Evolutionary conservation across 1,140 invertebrate species (phyloP), one percentile per base, ranked within the genome.

Genomic region (Liolophura sinensis): DNA sequence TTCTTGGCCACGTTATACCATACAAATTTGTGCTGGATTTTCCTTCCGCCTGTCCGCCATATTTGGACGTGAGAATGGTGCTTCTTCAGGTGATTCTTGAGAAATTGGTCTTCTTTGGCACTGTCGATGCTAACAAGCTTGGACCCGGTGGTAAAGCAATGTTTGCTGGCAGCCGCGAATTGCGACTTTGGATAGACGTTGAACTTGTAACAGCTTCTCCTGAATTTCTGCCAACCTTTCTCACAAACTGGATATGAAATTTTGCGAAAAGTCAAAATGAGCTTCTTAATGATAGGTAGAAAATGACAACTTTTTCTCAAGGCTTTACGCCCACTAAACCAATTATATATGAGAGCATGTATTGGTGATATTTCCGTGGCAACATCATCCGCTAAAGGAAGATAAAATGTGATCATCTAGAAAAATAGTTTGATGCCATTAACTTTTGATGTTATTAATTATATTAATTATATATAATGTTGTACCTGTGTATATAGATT

Each of bases 201-300:
- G 62, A 80, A 79, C 57, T 68, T 73, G 62, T 82, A 82, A 52
- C 80, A 82, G 24, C 68, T 73, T 12, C 65, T 66, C 9, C 71
- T 64, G 50, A 64, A 51, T 56, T 78, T 72, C 4, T 62, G 20
- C 78, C 78, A 82, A 16, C 65, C 68, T 15, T 73, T 67, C 14
- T 70, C 73, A 57, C 79, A 81, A 15, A 60, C 79, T 79, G 62
- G 25, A 69, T 66, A 50, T 11, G 58, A 46, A 60, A 50, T 14
- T n/a, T 3, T 20, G 3, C n/a, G 51, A 24, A 54, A 54, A 54
- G 12, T 54, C 12, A 4, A 54, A 54, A 24, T 54, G 3, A 54
- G 24, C 12, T 24, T 12, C 51, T 24, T 3, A 5, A 24, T 20
- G n/a, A 20, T n/a, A 3, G n/a, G 24, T 54, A 54, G 3, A 54